phyloP scores from a whole-genome alignment of 2,113 vertebrate species.

The Thymallus thymallus region DNA sequence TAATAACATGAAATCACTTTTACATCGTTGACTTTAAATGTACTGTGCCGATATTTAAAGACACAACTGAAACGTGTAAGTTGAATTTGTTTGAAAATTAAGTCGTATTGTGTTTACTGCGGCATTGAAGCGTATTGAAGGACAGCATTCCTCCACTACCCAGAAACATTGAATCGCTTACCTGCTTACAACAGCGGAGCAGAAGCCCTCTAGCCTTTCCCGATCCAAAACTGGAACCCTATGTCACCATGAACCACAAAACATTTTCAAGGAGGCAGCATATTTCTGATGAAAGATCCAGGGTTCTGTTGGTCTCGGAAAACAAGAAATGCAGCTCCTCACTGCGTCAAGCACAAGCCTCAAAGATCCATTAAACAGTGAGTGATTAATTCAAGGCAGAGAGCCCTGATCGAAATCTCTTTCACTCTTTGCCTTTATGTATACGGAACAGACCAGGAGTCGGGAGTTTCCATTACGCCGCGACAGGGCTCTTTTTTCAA shows the following conservation, averaged over 20 bases:
- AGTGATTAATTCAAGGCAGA: conserved; percentile 70
- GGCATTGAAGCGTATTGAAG: conserved; percentile 18
- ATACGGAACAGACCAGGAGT: conserved; percentile 57
- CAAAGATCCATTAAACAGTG: conserved; percentile 68
- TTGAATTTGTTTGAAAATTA: background rate
- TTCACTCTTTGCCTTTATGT: conserved; percentile 57
- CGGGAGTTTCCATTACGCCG: conserved; percentile 41
- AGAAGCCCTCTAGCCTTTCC: conserved; percentile 46
- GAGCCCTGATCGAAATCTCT: conserved; percentile 43
- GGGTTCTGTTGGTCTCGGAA: conserved; percentile 61
- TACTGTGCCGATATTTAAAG: background rate
- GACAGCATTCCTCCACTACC: conserved; percentile 19
- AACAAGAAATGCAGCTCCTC: conserved; percentile 77
- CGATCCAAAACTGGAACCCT: conserved; percentile 56
- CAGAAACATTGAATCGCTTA: conserved; percentile 54
- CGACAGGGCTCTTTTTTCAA: conserved; percentile 26
- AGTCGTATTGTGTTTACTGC: background rate
- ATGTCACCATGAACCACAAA: conserved; percentile 61
- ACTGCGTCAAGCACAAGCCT: conserved; percentile 81
- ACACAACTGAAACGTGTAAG: background rate
- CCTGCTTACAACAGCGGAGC: conserved; percentile 62
- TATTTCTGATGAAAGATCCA: conserved; percentile 69
- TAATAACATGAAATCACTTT: background rate
- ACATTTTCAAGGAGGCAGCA: conserved; percentile 49
- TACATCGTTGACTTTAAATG: background rate